Percentiles rank a stretch among this genome's conserved stretches.
phyloP scores from a whole-genome alignment of 1,140 invertebrate species.

The Stegodyphus dumicola region DNA sequence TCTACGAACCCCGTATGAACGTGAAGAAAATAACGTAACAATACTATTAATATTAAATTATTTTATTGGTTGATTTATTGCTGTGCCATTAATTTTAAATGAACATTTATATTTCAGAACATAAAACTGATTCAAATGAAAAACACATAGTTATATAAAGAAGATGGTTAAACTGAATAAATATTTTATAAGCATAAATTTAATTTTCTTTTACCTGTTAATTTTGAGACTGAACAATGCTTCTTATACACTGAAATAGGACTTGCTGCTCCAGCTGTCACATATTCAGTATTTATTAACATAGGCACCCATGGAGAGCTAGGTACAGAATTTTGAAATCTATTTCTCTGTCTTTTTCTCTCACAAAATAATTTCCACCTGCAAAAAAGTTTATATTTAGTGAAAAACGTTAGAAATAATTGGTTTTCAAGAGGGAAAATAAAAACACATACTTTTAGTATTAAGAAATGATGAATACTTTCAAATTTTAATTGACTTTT shows the following conservation, averaged over 20 bases:
- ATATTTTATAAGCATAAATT: background rate
- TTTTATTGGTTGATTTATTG: background rate
- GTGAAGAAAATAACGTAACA: no score
- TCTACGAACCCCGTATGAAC: no score
- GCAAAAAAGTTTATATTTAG: background rate
- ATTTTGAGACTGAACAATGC: slow-evolving; percentile 20
- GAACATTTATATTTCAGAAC: background rate
- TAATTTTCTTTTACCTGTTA: slow-evolving; percentile 5
- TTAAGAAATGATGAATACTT: background rate
- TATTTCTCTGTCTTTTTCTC: slow-evolving; percentile 21
- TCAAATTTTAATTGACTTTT: background rate
- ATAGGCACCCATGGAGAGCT: slow-evolving; percentile 41
- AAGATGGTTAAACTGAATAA: background rate
- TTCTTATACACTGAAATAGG: slow-evolving; percentile 37
- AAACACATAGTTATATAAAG: background rate
- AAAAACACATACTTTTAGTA: no score
- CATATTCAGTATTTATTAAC: slow-evolving; percentile 33
- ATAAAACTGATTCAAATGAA: background rate
- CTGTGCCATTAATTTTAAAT: background rate
- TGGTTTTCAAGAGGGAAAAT: no score
- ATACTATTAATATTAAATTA: background rate
- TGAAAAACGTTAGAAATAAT: no score
- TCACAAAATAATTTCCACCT: slow-evolving; percentile 51
- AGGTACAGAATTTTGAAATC: slow-evolving; percentile 23
- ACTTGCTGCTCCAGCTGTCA: slow-evolving; percentile 33